phyloP scores from a whole-genome alignment of 2,888 invertebrate species.

The Agrotis clavis region DNA sequence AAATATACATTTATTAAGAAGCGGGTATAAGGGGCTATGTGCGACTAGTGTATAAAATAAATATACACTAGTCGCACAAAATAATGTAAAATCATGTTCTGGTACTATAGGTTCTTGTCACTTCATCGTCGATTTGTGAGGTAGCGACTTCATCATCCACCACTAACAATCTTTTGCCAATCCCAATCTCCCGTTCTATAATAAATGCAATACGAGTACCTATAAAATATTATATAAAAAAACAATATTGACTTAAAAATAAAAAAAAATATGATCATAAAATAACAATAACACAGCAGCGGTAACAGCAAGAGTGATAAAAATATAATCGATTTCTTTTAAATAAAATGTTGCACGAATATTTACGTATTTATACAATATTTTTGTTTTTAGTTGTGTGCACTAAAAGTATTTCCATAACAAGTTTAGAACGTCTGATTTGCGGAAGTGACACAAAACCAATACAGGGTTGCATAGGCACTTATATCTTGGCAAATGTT shows the following conservation, averaged over 20 bases:
- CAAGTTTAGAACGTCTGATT: conserved; percentile 68
- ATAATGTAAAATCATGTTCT: no score
- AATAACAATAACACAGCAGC: conserved; percentile 29
- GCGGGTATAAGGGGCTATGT: no score
- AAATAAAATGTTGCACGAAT: conserved; percentile 34
- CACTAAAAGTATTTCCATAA: conserved; percentile 57
- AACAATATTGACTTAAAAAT: background rate
- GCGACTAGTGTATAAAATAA: no score
- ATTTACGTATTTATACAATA: conserved; percentile 36
- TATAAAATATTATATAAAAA: background rate
- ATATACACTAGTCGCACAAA: no score
- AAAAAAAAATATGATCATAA: conserved; percentile 28
- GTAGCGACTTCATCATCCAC: no score
- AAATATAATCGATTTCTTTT: conserved; percentile 11
- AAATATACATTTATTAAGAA: no score
- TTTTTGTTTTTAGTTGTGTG: conserved; percentile 38
- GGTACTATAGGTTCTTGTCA: no score
- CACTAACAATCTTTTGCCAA: no score
- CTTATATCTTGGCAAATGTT: conserved; percentile 70
- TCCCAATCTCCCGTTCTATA: no score
- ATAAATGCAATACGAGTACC: no score
- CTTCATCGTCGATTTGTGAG: no score
- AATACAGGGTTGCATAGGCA: conserved; percentile 74
- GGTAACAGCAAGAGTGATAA: conserved; percentile 3
- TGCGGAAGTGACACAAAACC: conserved; percentile 65